A percentile compares a stretch with the other conserved stretches of the same genome.
Evolutionary conservation across 2,797 vertebrate species (phyloP).

Genomic region (Picus viridis): DNA sequence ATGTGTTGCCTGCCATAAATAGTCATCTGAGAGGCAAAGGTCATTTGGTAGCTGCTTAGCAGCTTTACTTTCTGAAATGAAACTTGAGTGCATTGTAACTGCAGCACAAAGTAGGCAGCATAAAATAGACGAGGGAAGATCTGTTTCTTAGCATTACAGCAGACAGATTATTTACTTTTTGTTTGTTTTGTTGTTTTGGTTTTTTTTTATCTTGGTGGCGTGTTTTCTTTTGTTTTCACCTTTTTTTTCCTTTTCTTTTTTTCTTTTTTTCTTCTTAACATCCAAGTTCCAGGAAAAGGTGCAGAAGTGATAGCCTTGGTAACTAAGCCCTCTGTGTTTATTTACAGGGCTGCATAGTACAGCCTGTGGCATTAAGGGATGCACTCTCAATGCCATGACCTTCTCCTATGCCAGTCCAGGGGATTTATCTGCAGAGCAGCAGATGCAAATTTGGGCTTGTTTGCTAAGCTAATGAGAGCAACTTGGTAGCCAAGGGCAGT

Average conservation of each 20-base stretch:
- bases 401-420: constrained; percentile 31
- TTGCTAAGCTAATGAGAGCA: constrained; percentile 29
- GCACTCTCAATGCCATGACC: constrained; percentile 35
- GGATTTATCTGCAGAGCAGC: constrained; percentile 28
- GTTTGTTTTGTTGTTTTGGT: not conserved
- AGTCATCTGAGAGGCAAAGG: constrained; percentile 67
- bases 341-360: not conserved
- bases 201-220: not conserved
- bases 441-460: constrained; percentile 35
- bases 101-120: not conserved
- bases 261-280: not conserved
- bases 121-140: not conserved
- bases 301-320: not conserved
- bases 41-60: constrained; percentile 63
- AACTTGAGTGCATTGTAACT: not conserved
- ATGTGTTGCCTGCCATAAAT: constrained; percentile 68
- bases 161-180: not conserved
- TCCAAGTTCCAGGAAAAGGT: not conserved
- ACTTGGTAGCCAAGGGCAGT: constrained; percentile 35
- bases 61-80: constrained; percentile 74
- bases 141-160: not conserved
- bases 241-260: not conserved
- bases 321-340: constrained; percentile 10
- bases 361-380: constrained; percentile 21
- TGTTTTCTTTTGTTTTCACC: not conserved